Percentiles rank a stretch among this genome's conserved stretches.
Conservation (phyloP, 2,888 invertebrate genomes). For the Agrenia bidenticulata region DNA sequence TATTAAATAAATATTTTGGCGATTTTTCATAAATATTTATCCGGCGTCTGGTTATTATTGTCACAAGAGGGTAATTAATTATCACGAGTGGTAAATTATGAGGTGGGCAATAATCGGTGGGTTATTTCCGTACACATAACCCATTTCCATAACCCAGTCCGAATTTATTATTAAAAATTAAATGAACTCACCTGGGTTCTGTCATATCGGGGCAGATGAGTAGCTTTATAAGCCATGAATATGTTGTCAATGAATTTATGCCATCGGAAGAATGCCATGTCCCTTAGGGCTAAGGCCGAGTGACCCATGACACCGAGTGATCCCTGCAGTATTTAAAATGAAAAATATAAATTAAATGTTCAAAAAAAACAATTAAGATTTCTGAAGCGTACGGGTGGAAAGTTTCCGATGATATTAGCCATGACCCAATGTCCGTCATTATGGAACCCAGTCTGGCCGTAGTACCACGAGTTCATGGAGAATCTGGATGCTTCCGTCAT, state of each 20-base stretch:
- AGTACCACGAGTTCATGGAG: slow-evolving; percentile 59
- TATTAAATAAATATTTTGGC: too few species aligned
- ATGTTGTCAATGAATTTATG: background rate
- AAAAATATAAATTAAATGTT: background rate
- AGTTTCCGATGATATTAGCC: slow-evolving; percentile 56
- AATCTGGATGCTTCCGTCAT: slow-evolving; percentile 68
- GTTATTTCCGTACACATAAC: too few species aligned
- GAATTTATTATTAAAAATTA: background rate
- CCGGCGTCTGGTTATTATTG: too few species aligned
- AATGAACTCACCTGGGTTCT: background rate
- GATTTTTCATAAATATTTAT: too few species aligned
- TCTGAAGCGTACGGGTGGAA: background rate
- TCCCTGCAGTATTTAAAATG: too few species aligned
- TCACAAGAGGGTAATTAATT: too few species aligned
- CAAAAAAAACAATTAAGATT: background rate
- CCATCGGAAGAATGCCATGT: slow-evolving; percentile 82
- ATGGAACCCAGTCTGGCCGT: slow-evolving; percentile 71
- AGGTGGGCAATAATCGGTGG: too few species aligned
- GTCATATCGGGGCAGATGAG: slow-evolving; percentile 29
- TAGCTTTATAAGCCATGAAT: background rate
- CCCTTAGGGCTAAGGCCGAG: slow-evolving; percentile 78
- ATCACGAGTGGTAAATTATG: too few species aligned
- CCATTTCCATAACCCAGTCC: too few species aligned
- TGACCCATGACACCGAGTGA: slow-evolving; percentile 12
- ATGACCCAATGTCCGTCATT: slow-evolving; percentile 78